A percentile compares a stretch with the other conserved stretches of the same genome.
phyloP scores from a whole-genome alignment of 2,113 vertebrate genomes.

The Dolichotis patagonum region DNA sequence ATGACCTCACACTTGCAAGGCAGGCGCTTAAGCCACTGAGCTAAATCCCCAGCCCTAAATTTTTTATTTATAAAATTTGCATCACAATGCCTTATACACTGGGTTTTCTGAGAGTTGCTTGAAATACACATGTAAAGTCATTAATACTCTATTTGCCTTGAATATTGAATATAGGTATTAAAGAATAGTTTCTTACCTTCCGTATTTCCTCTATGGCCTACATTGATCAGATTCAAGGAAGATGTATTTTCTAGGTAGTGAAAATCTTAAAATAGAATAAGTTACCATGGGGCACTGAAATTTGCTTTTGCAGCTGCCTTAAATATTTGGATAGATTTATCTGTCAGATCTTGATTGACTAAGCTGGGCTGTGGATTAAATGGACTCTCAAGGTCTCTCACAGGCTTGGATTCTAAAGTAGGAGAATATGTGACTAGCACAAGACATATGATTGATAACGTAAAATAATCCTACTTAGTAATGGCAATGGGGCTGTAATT shows the following conservation, averaged over 20 bases:
- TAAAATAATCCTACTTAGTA: not conserved
- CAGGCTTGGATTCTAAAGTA: conserved; percentile 2
- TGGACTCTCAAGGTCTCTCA: not conserved
- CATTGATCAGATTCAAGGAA: not conserved
- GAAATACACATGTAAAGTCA: not conserved
- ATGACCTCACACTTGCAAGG: too few species aligned
- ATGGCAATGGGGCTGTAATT: not conserved
- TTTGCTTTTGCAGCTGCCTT: conserved; percentile 21
- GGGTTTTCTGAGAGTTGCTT: not conserved
- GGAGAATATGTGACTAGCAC: not conserved
- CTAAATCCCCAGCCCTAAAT: too few species aligned
- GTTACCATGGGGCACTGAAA: not conserved
- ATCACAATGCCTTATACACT: not conserved
- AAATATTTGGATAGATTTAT: conserved; percentile 18
- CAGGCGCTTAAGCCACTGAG: too few species aligned
- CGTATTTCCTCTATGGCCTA: conserved; percentile 22
- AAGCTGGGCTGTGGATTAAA: conserved; percentile 8
- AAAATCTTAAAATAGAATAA: not conserved
- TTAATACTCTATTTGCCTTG: not conserved
- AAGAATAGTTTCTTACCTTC: not conserved
- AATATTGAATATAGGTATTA: not conserved
- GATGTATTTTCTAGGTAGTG: not conserved
- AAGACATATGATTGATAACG: not conserved
- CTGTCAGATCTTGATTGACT: conserved; percentile 29
- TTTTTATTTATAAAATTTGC: not conserved